phyloP scores from a whole-genome alignment of 2,888 invertebrate species.

The Phasia obesa region DNA sequence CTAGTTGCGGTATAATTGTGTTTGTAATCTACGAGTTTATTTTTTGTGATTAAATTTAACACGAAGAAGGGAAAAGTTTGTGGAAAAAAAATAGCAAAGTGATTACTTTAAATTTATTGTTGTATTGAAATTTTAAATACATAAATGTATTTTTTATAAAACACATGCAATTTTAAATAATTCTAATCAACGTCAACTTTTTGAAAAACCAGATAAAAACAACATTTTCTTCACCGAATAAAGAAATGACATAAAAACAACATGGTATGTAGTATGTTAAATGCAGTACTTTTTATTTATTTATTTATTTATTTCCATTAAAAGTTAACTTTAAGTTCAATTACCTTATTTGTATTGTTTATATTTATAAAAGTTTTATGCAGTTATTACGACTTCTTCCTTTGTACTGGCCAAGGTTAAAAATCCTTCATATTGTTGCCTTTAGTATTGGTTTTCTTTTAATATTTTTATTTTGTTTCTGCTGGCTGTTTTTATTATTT shows the following conservation, averaged over 20 bases:
- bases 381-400: background rate
- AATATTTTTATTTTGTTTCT: background rate
- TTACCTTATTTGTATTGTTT: constrained; percentile 21
- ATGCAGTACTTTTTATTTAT: constrained; percentile 22
- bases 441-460: constrained; percentile 22
- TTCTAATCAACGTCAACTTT: background rate
- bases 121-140: too few relatives aligned
- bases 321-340: constrained; percentile 31
- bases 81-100: too few relatives aligned
- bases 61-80: too few relatives aligned
- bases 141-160: too few relatives aligned
- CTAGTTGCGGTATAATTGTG: constrained; percentile 21
- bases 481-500: background rate
- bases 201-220: background rate
- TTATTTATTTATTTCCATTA: constrained; percentile 8
- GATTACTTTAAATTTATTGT: too few relatives aligned
- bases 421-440: constrained; percentile 5
- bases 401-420: constrained; percentile 38
- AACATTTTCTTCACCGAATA: background rate
- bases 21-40: background rate
- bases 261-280: constrained; percentile 61
- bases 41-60: background rate
- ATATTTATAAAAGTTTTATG: constrained; percentile 22
- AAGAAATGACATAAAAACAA: background rate
- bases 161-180: too few relatives aligned